Conservation (phyloP, 2,888 invertebrate genomes). For the Caenorhabditis sp. region DNA sequence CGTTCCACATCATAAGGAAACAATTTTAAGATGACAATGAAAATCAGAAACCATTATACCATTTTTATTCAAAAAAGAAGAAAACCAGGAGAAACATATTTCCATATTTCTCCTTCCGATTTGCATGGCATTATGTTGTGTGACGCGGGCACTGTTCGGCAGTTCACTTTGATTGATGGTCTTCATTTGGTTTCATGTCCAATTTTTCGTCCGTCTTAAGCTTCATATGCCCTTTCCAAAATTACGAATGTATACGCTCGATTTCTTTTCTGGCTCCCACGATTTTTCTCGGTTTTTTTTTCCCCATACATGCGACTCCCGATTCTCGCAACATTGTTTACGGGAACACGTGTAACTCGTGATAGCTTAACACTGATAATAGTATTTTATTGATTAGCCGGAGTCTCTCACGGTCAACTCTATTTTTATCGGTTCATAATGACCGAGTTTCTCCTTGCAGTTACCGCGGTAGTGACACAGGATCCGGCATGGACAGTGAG, state of each 20-base stretch:
- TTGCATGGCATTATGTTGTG: slow-evolving; percentile 54
- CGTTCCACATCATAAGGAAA: too few species aligned
- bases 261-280: neutral
- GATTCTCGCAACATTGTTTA: slow-evolving; percentile 9
- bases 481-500: slow-evolving; percentile 60
- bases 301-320: too few species aligned
- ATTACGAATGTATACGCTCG: neutral
- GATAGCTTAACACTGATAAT: slow-evolving; percentile 38
- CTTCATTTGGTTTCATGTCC: slow-evolving; percentile 2
- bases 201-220: neutral
- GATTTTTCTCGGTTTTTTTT: too few species aligned
- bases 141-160: slow-evolving; percentile 48
- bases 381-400: slow-evolving; percentile 29
- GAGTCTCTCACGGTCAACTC: slow-evolving; percentile 14
- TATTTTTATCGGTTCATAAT: slow-evolving; percentile 6
- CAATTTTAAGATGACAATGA: neutral
- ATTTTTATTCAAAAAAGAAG: neutral
- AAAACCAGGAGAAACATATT: slow-evolving; percentile 16
- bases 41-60: neutral
- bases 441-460: slow-evolving; percentile 54
- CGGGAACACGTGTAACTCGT: slow-evolving; percentile 46
- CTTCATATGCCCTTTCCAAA: neutral
- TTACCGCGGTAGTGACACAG: slow-evolving; percentile 69
- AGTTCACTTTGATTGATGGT: slow-evolving; percentile 50
- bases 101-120: slow-evolving; percentile 8